These are phyloP conservation scores for Eleutherodactylus coqui DNA, from an alignment of 2,797 vertebrate genomes.

Conservation along the genomic window DNA sequence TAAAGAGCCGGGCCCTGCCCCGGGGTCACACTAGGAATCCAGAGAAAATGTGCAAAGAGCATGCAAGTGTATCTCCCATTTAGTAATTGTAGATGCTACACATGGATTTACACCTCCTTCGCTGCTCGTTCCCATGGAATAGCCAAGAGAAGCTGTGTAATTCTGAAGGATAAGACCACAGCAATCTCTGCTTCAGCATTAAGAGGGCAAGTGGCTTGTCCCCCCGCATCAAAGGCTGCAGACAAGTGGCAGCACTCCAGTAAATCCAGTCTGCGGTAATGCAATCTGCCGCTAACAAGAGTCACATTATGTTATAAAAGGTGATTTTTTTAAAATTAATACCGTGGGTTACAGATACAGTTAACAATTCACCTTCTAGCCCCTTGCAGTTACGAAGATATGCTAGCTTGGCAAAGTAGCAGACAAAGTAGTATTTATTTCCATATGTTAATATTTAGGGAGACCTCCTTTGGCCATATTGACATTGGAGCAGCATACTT, in stretches of 20 bases:
- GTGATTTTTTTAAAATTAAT: neutral
- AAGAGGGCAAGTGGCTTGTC: conserved; percentile 17
- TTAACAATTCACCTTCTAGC: neutral
- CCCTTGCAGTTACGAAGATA: neutral
- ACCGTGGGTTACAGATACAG: neutral
- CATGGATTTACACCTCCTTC: conserved; percentile 15
- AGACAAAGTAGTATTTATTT: no score
- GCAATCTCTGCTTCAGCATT: conserved; percentile 1
- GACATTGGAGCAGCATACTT: no score
- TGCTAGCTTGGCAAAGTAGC: neutral
- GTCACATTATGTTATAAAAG: conserved; percentile 16
- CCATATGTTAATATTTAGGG: no score
- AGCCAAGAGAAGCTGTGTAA: neutral
- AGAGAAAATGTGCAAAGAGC: neutral
- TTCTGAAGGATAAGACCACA: neutral
- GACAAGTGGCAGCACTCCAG: conserved; percentile 15
- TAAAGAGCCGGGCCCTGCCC: neutral
- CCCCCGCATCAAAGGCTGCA: conserved; percentile 35
- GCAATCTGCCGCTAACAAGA: neutral
- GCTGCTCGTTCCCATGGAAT: neutral
- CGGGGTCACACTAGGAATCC: neutral
- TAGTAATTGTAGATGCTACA: neutral
- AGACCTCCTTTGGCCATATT: no score
- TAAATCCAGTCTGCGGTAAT: conserved; percentile 3
- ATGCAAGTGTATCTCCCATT: neutral